phyloP scores from a whole-genome alignment of 2,888 invertebrate genomes.

The Xestia rhomboidea region DNA sequence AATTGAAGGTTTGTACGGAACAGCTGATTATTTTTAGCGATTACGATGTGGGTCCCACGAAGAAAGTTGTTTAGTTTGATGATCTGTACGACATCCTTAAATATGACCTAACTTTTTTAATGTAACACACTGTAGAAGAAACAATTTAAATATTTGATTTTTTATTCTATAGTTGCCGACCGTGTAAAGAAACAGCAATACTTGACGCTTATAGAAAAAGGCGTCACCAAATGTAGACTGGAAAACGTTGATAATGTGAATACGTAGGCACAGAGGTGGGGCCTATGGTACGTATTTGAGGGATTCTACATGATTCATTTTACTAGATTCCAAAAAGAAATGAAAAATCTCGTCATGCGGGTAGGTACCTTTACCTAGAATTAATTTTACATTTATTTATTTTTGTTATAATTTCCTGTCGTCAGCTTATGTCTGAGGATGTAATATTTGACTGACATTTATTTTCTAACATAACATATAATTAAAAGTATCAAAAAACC shows the following conservation, averaged over 20 bases:
- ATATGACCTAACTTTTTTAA: background rate
- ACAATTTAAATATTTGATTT: background rate
- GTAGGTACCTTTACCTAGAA: background rate
- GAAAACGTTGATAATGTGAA: background rate
- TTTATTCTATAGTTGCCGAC: slow-evolving; percentile 63
- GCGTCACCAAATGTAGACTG: slow-evolving; percentile 43
- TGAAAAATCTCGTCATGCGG: background rate
- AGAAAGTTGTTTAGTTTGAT: background rate
- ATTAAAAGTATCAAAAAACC: no score
- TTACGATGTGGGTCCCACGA: background rate
- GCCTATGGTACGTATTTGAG: background rate
- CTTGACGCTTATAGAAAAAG: slow-evolving; percentile 58
- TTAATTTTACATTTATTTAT: slow-evolving; percentile 22
- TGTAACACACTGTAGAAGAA: background rate
- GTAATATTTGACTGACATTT: background rate
- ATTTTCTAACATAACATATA: background rate
- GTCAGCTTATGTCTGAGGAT: background rate
- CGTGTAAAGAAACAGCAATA: slow-evolving; percentile 64
- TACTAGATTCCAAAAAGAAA: background rate
- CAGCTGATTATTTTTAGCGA: background rate
- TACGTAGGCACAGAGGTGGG: background rate
- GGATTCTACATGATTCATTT: background rate
- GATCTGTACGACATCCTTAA: no score
- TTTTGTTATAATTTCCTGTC: background rate
- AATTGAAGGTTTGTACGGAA: background rate